A percentile compares a stretch with the other conserved stretches of the same genome.
These are phyloP conservation scores for Styela plicata DNA, from an alignment of 23 tunicate genomes.

Conservation along the genomic window DNA sequence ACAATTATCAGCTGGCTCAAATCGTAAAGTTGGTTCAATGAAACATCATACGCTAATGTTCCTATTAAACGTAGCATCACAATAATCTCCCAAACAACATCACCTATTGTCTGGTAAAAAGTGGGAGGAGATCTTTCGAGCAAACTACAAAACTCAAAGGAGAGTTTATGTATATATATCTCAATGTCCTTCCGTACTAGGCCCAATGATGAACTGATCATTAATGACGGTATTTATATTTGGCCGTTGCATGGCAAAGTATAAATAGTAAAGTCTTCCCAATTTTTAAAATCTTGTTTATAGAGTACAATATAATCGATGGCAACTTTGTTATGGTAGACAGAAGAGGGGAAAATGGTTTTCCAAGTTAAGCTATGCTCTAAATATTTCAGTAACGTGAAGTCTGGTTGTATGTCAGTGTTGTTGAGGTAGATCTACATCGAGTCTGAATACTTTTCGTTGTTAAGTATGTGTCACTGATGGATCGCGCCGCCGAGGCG, in stretches of 20 bases:
- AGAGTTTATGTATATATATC: too few species aligned
- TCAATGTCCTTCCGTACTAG: too few species aligned
- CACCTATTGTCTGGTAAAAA: not conserved
- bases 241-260: not conserved
- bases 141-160: not conserved
- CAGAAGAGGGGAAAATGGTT: not conserved
- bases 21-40: too few species aligned
- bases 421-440: too few species aligned
- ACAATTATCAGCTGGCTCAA: too few species aligned
- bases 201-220: too few species aligned
- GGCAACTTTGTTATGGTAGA: not conserved
- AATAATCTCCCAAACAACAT: not conserved
- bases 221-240: not conserved
- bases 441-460: too few species aligned
- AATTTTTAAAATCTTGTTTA: too few species aligned
- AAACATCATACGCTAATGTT: not conserved
- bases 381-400: not conserved
- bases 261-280: not conserved
- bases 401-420: too few species aligned
- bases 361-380: not conserved
- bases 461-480: too few species aligned
- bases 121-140: not conserved
- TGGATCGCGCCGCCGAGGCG: too few species aligned
- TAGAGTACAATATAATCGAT: not conserved
- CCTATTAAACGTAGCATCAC: not conserved